A percentile compares a stretch with the other conserved stretches of the same genome.
phyloP scores from a whole-genome alignment of 2,113 vertebrate genomes.

The Pterophyllum scalare region DNA sequence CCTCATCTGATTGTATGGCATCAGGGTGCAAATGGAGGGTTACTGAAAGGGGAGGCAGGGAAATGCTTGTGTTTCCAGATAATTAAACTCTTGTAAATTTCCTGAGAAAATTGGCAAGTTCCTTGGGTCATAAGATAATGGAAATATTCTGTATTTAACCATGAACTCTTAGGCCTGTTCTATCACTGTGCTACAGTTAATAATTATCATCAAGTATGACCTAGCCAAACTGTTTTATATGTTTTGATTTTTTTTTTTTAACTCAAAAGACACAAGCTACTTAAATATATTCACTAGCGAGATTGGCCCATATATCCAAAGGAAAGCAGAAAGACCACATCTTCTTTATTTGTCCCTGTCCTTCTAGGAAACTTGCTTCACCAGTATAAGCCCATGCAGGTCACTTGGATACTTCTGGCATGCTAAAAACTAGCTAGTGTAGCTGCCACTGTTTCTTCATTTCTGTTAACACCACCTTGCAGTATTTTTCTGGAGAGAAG shows the following conservation, averaged over 20 bases:
- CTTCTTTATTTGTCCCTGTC: slow-evolving; percentile 44
- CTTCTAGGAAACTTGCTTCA: slow-evolving; percentile 28
- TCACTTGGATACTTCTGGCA: too few species aligned
- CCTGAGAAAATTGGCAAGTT: slow-evolving; percentile 52
- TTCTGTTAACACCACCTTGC: too few species aligned
- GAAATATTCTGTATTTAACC: slow-evolving; percentile 39
- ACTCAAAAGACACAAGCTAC: neutral
- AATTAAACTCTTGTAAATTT: slow-evolving; percentile 55
- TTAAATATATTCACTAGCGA: neutral
- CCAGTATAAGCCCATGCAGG: neutral
- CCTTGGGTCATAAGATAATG: slow-evolving; percentile 52
- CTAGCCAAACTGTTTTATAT: neutral
- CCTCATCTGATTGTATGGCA: slow-evolving; percentile 2
- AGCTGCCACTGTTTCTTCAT: too few species aligned
- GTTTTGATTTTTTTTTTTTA: neutral
- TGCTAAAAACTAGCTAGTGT: too few species aligned
- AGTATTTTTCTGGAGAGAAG: too few species aligned
- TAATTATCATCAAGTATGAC: slow-evolving; percentile 44
- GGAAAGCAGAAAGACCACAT: slow-evolving; percentile 37
- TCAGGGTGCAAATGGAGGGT: slow-evolving; percentile 3
- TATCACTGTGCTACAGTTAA: slow-evolving; percentile 36
- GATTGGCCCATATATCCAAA: slow-evolving; percentile 35
- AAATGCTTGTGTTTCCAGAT: slow-evolving; percentile 32
- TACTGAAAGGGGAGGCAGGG: slow-evolving; percentile 20
- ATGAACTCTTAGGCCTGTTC: slow-evolving; percentile 26